These are phyloP conservation scores for Lepidothrix coronata DNA, from an alignment of 2,113 vertebrate species.

Conservation along the genomic window DNA sequence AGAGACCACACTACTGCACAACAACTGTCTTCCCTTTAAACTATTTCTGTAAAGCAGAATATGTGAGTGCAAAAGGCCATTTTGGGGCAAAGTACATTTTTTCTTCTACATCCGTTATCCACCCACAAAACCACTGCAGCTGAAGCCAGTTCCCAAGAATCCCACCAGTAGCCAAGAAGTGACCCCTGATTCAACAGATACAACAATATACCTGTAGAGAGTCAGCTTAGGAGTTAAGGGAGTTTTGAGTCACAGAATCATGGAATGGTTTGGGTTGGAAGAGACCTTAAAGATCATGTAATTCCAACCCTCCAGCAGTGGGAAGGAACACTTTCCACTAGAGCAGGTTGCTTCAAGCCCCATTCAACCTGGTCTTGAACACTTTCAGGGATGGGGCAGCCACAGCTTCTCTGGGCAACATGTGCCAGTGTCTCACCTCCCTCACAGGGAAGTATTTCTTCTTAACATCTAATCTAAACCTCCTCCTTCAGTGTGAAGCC, in stretches of 20 bases:
- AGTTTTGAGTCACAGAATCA: background rate
- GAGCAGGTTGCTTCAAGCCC: background rate
- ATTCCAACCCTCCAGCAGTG: background rate
- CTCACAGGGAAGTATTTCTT: background rate
- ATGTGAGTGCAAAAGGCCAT: background rate
- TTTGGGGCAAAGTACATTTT: background rate
- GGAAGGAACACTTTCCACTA: background rate
- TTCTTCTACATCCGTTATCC: background rate
- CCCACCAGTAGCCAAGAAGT: accelerated
- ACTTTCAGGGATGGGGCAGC: background rate
- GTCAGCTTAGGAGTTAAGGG: background rate
- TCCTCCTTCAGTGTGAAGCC: background rate
- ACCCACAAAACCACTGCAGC: background rate
- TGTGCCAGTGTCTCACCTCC: background rate
- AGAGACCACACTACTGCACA: background rate
- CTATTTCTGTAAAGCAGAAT: background rate
- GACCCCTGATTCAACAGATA: background rate
- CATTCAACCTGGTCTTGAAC: background rate
- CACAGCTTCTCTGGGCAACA: background rate
- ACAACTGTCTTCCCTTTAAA: background rate
- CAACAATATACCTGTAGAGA: accelerated
- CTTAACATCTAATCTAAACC: background rate
- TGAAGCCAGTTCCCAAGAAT: background rate
- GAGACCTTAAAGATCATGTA: background rate
- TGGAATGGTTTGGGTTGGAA: background rate